phyloP scores from a whole-genome alignment of 1,140 invertebrate species.

The Pseudomyrmex gracilis region DNA sequence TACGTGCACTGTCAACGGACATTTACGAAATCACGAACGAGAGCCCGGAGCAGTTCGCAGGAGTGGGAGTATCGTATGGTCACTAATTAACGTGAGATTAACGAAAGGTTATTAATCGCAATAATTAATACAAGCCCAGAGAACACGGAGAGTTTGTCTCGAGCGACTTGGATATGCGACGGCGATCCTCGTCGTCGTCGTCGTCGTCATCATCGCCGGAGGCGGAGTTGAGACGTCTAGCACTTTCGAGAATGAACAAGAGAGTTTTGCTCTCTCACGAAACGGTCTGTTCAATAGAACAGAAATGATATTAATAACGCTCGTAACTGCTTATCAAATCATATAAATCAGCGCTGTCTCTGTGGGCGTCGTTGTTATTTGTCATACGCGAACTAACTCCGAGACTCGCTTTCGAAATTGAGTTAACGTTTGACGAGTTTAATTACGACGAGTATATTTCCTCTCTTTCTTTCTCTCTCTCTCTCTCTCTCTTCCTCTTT shows the following conservation, averaged over 20 bases:
- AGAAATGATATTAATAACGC: slow-evolving; percentile 24
- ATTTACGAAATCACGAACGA: slow-evolving; percentile 52
- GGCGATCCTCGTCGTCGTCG: neutral
- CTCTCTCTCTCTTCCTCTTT: neutral
- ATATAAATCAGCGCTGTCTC: slow-evolving; percentile 28
- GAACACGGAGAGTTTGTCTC: neutral
- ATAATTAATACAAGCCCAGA: slow-evolving; percentile 46
- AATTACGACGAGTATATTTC: slow-evolving; percentile 38
- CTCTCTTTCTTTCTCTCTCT: neutral
- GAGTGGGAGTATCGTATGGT: neutral
- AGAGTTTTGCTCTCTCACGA: slow-evolving; percentile 17
- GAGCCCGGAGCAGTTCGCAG: slow-evolving; percentile 5
- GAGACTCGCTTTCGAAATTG: slow-evolving; percentile 39
- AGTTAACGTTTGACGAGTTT: slow-evolving; percentile 52
- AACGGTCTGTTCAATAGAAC: neutral
- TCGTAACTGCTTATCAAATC: slow-evolving; percentile 22
- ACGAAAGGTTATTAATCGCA: slow-evolving; percentile 59
- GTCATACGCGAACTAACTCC: slow-evolving; percentile 29
- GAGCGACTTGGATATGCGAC: slow-evolving; percentile 4
- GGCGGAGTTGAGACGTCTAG: slow-evolving; percentile 11
- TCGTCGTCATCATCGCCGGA: neutral
- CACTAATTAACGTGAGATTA: slow-evolving; percentile 65
- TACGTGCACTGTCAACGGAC: slow-evolving; percentile 49
- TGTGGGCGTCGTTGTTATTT: slow-evolving; percentile 33
- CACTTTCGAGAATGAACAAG: slow-evolving; percentile 8